A percentile compares a stretch with the other conserved stretches of the same genome.
Conservation (phyloP, 2,797 vertebrate species). For the Chelmon rostratus region DNA sequence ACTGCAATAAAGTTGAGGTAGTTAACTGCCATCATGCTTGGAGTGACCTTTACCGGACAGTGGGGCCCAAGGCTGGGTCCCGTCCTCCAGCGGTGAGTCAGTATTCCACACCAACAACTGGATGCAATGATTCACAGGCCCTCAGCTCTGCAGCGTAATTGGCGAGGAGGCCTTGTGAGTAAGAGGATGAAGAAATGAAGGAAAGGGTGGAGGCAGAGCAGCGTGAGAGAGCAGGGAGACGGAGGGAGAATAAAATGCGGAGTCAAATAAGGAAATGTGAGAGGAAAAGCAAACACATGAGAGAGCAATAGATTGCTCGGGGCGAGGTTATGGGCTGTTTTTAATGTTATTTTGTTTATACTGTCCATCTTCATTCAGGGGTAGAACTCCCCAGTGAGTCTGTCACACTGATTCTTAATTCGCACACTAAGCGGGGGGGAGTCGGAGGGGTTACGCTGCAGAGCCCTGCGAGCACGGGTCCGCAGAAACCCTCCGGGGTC, state of each 20-base stretch:
- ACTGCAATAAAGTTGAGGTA: slow-evolving; percentile 60
- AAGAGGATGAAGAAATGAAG: slow-evolving; percentile 26
- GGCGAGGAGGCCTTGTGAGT: slow-evolving; percentile 36
- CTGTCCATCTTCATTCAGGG: slow-evolving; percentile 60
- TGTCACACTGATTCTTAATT: slow-evolving; percentile 64
- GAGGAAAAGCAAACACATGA: slow-evolving; percentile 53
- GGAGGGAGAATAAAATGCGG: slow-evolving; percentile 27
- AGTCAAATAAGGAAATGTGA: slow-evolving; percentile 58
- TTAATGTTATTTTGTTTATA: slow-evolving; percentile 64
- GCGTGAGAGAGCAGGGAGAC: slow-evolving; percentile 34
- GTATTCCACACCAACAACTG: slow-evolving; percentile 24
- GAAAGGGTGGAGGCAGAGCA: slow-evolving; percentile 31
- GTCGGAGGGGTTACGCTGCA: slow-evolving; percentile 36
- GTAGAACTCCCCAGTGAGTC: slow-evolving; percentile 38
- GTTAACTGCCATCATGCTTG: slow-evolving; percentile 50
- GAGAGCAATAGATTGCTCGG: slow-evolving; percentile 48
- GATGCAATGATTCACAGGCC: slow-evolving; percentile 56
- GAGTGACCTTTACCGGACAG: slow-evolving; percentile 65
- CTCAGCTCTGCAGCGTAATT: slow-evolving; percentile 55
- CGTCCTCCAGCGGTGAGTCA: slow-evolving; percentile 55
- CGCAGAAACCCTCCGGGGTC: slow-evolving; percentile 53
- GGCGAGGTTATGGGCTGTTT: slow-evolving; percentile 65
- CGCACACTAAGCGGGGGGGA: slow-evolving; percentile 35
- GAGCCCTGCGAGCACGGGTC: slow-evolving; percentile 51
- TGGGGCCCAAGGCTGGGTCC: slow-evolving; percentile 39